phyloP scores from a whole-genome alignment of 2,797 vertebrate genomes.

The Crocodylus rhombifer region DNA sequence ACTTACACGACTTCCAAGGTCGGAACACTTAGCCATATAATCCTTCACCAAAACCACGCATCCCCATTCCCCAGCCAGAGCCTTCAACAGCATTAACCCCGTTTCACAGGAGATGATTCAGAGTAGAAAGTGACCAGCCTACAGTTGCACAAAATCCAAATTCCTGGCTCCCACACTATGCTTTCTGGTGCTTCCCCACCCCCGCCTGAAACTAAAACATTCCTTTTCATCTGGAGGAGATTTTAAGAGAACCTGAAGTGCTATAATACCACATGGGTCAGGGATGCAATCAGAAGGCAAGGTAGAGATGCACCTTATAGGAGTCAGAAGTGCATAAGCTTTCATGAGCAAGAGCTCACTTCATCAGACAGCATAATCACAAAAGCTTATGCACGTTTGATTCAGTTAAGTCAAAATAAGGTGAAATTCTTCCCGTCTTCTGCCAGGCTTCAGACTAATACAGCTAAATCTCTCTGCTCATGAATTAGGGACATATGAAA shows the following conservation, averaged over 20 bases:
- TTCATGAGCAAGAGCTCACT: too few relatives aligned
- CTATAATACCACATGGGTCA: not conserved
- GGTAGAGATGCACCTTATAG: too few relatives aligned
- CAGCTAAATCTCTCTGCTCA: not conserved
- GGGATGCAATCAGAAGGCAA: too few relatives aligned
- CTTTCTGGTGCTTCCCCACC: not conserved
- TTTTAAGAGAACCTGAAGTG: not conserved
- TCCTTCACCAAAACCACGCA: not conserved
- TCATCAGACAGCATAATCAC: too few relatives aligned
- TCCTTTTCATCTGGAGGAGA: not conserved
- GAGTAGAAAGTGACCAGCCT: not conserved
- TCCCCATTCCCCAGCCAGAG: rapidly evolving
- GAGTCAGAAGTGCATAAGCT: too few relatives aligned
- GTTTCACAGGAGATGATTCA: not conserved
- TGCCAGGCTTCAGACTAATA: too few relatives aligned
- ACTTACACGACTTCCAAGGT: conserved; percentile 40
- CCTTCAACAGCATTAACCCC: rapidly evolving
- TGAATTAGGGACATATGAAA: not conserved
- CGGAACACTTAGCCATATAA: conserved; percentile 40
- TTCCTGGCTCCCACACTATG: not conserved
- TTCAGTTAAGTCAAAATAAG: too few relatives aligned
- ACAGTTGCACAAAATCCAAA: not conserved
- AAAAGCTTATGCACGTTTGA: too few relatives aligned
- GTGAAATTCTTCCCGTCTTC: too few relatives aligned
- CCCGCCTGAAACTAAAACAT: not conserved